phyloP scores from a whole-genome alignment of 2,888 invertebrate species.

The Myopa tessellatipennis region DNA sequence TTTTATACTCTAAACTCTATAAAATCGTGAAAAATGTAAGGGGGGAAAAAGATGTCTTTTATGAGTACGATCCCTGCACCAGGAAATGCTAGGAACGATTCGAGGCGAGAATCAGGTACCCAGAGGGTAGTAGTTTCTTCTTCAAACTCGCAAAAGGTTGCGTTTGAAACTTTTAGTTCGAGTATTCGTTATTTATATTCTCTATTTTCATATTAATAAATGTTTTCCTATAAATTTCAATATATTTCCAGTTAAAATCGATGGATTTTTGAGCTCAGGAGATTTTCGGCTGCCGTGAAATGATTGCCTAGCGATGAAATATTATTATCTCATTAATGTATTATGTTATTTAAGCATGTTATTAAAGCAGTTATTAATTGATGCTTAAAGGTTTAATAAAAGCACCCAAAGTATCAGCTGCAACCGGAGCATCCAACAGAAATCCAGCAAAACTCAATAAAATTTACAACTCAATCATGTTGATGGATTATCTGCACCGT shows the following conservation, averaged over 20 bases:
- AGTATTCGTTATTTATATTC: background rate
- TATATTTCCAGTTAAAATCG: background rate
- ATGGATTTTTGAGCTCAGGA: background rate
- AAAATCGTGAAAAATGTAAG: background rate
- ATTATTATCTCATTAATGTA: background rate
- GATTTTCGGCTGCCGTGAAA: background rate
- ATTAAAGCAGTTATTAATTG: background rate
- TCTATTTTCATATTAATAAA: background rate
- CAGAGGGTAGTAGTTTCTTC: no score
- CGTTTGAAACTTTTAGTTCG: background rate
- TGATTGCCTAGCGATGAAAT: background rate
- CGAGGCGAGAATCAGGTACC: no score
- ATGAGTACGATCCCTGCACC: no score
- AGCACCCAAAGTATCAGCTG: background rate
- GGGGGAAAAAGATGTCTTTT: background rate
- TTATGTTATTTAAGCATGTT: no score
- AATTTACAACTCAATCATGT: slow-evolving; percentile 52
- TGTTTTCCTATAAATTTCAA: background rate
- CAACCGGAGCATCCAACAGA: background rate
- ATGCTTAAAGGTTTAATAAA: background rate
- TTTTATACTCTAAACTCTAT: no score
- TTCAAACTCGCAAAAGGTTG: no score
- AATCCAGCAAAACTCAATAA: background rate
- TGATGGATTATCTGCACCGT: slow-evolving; percentile 58
- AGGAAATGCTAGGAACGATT: no score